Conservation (phyloP, 2,113 vertebrate genomes). For the Silurus asotus region DNA sequence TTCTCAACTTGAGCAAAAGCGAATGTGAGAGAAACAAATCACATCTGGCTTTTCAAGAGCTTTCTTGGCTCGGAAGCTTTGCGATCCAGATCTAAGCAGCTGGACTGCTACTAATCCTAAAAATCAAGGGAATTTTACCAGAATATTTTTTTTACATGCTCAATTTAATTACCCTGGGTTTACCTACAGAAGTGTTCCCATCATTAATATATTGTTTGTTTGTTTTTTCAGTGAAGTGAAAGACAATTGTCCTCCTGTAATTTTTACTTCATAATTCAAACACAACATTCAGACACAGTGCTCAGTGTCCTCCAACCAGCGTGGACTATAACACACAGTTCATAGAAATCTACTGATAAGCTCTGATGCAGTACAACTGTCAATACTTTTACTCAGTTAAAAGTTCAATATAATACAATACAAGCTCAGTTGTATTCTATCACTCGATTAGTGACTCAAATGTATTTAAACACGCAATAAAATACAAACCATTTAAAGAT, state of each 20-base stretch:
- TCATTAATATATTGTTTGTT: slow-evolving; percentile 1
- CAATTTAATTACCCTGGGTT: background rate
- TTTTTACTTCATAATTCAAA: background rate
- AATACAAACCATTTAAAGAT: background rate
- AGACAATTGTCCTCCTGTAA: background rate
- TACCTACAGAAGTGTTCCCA: background rate
- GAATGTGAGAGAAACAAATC: background rate
- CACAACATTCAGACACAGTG: background rate
- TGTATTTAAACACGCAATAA: background rate
- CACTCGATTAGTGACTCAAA: background rate
- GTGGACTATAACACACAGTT: background rate
- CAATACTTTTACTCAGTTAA: background rate
- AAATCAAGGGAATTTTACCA: too few relatives aligned
- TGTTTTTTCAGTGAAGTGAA: background rate
- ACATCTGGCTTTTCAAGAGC: background rate
- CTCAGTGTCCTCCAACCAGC: background rate
- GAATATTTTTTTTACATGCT: background rate
- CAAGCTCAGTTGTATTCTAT: too few relatives aligned
- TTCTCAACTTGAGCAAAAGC: background rate
- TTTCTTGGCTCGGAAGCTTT: background rate
- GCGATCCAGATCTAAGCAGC: slow-evolving; percentile 8
- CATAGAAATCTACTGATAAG: background rate
- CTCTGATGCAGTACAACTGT: background rate
- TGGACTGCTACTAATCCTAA: background rate
- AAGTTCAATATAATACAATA: too few relatives aligned